Evolutionary conservation across 2,888 invertebrate genomes (phyloP), one percentile per base, ranked within the genome.

Genomic region (Unio delphinus): DNA sequence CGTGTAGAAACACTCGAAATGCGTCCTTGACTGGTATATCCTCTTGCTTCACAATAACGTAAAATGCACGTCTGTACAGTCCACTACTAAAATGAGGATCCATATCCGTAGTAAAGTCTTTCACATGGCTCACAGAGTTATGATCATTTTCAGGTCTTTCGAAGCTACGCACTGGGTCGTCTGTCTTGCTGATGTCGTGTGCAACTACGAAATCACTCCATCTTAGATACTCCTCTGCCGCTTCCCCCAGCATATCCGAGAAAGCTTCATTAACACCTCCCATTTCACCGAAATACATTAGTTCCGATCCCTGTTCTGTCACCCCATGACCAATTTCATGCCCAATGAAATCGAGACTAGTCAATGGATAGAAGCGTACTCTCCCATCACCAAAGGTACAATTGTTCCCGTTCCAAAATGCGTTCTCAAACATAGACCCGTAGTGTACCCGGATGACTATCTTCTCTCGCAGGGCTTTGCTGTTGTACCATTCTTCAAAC

Each of bases 221-320:
- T 15, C 34, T 20, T 11, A 76, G 62, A 65, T 68, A 82, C 15
- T 66, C 67, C 62, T 80, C 82, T 5, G 75, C 72, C 1, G 71
- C 68, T 57, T 83, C 81, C 6, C 83, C 83, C 23, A 81, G 65
- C 67, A 83, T 82, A 63, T 81, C 82, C 17, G 80, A 79, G 71
- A 82, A 82, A 4, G 81, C 81, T 70, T 84, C 84, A 68, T 83
- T 82, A 6, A 84, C 76, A 18, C 80, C 83, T 7, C 84, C 84
- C 7, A 78, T 72, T 65, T 84, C 76, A 15, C 68, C 78, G n/a
- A 58, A 64, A 67, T 83, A 84, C n/a, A 73, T 57, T 23, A 83
- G 75, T 54, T 75, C 68, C 17, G 83, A 82, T 59, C 73, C 69
- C 18, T 73, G 75, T 34, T 74, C 75, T 4, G 81, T 81, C 59